Evolutionary conservation across 2,888 invertebrate genomes (phyloP), one percentile per base, ranked within the genome.

Genomic region (Drosophila neoperkinsi): DNA sequence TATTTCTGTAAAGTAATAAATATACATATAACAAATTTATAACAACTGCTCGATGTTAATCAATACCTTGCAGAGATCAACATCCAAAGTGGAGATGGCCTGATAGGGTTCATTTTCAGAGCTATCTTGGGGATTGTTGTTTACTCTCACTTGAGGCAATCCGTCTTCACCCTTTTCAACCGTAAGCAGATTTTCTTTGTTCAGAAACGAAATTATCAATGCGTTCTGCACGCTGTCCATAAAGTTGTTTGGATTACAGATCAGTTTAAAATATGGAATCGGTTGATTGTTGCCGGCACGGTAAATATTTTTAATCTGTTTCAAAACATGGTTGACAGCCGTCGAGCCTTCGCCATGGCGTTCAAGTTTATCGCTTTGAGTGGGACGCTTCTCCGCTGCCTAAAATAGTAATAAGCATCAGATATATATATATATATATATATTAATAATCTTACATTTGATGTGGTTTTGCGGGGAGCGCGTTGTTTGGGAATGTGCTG

Each of bases 201-300:
- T 91, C 56, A 95, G 92, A 91, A 95, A 95, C 1, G 95, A 94
- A 66, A 94, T 93, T 90, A 95, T 94, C 82, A 95, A 94, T 75
- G 95, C 94, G 90, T 95, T 95, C 83, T 95, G 95, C 10, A 95
- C 93, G 2, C 95, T 95, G 70, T 93, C 93, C 72, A 94, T 94
- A 90, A 95, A 95, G 82, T 94, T 93, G 0, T 91, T 84, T 0
- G 95, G 95, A 92, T 95, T 94, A 60, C 95, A 92, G 50, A 95
- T 93, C 33, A 95, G 92, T 74, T 94, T 91, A 73, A 94, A 95
- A 78, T 94, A 95, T n/a, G 94, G 94, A 52, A 95, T 92, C 0
- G 94, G 94, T 70, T 93, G 68, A 4, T 91, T 83, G 34, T 92
- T 79, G 68, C 94, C 93, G 4, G 90, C 90, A 67, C 92, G 92